Conservation (phyloP, 1,140 invertebrate species). For the Meloidogyne hapla region DNA sequence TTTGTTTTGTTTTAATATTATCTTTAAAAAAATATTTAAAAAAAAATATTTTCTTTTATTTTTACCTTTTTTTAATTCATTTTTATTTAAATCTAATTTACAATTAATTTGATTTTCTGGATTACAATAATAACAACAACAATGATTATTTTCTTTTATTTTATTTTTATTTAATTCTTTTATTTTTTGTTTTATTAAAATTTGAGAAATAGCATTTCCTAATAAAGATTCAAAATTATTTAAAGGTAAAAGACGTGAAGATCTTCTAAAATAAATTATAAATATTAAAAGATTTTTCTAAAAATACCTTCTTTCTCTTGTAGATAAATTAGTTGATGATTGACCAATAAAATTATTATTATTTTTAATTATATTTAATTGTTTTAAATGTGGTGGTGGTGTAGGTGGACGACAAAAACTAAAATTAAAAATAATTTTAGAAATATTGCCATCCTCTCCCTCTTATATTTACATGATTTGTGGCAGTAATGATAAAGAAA, state of each 20-base stretch:
- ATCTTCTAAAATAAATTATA: background rate
- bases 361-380: background rate
- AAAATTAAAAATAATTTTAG: no score
- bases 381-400: background rate
- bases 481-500: no score
- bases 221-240: slow-evolving; percentile 1
- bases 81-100: background rate
- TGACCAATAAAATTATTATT: background rate
- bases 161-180: background rate
- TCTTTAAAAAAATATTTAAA: background rate
- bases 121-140: slow-evolving; percentile 5
- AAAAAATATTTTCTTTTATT: no score
- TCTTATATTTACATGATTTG: no score
- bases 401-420: background rate
- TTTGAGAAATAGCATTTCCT: background rate
- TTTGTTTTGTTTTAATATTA: background rate
- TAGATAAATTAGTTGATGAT: no score
- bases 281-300: no score
- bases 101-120: background rate
- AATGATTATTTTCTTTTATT: background rate
- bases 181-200: background rate
- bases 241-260: background rate
- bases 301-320: background rate
- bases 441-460: no score
- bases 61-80: background rate